These are phyloP conservation scores for Pedicia rivosa DNA, from an alignment of 2,888 invertebrate species.

Conservation along the genomic window DNA sequence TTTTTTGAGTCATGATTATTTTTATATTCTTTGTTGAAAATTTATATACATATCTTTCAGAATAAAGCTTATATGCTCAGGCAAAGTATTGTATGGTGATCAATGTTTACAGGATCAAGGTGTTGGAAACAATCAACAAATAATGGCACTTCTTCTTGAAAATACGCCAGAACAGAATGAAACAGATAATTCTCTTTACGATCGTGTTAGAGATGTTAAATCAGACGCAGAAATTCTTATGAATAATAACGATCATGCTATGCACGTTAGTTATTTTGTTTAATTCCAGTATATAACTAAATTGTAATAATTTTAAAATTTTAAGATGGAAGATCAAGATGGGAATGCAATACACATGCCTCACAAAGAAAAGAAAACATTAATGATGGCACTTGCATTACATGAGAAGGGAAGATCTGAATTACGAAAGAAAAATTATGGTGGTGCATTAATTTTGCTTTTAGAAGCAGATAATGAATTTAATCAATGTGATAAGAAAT, in stretches of 20 bases:
- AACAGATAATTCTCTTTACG: constrained; percentile 37
- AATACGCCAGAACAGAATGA: constrained; percentile 27
- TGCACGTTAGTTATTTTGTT: constrained; percentile 27
- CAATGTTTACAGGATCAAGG: constrained; percentile 38
- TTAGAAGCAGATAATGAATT: constrained; percentile 64
- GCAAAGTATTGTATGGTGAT: constrained; percentile 41
- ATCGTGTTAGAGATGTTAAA: constrained; percentile 36
- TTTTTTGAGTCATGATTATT: too few species aligned
- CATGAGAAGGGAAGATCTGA: constrained; percentile 64
- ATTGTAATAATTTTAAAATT: constrained; percentile 7
- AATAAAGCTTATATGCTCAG: constrained; percentile 50
- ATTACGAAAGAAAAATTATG: constrained; percentile 44
- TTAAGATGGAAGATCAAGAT: constrained; percentile 58
- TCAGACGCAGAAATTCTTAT: constrained; percentile 39
- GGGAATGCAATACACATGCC: constrained; percentile 59
- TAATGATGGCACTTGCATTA: constrained; percentile 60
- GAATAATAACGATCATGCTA: constrained; percentile 28
- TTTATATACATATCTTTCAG: constrained; percentile 25
- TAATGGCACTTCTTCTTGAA: constrained; percentile 42
- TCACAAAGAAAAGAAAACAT: constrained; percentile 44
- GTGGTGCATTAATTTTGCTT: constrained; percentile 54
- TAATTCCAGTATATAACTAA: neutral
- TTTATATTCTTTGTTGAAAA: too few species aligned
- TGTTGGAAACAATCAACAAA: constrained; percentile 48
- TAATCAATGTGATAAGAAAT: constrained; percentile 21